Conservation (phyloP, 2,113 vertebrate genomes). For the Daphoenositta chrysoptera region DNA sequence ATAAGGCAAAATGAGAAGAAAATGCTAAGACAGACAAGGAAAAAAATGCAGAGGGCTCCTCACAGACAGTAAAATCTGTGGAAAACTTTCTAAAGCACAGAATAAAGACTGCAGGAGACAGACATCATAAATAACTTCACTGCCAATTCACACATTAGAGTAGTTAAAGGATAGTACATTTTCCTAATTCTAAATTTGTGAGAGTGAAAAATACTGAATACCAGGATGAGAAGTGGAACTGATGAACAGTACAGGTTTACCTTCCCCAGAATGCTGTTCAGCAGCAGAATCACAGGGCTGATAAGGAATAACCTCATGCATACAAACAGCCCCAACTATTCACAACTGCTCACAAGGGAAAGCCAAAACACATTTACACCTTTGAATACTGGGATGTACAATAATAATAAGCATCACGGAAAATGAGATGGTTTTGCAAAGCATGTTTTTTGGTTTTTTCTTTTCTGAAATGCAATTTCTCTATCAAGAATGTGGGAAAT, state of each 20-base stretch:
- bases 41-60: neutral
- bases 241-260: neutral
- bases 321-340: neutral
- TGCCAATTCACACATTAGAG: neutral
- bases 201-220: neutral
- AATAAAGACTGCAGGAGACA: neutral
- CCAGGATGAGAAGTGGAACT: neutral
- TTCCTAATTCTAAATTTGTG: neutral
- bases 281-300: neutral
- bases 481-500: neutral
- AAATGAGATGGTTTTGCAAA: neutral
- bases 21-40: neutral
- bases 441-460: neutral
- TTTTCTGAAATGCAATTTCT: neutral
- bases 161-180: neutral
- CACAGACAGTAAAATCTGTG: neutral
- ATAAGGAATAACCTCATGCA: neutral
- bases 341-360: neutral
- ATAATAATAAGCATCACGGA: neutral
- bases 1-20: neutral
- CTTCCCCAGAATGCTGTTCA: neutral
- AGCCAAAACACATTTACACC: neutral
- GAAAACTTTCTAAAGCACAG: neutral
- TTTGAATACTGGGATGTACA: neutral
- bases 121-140: neutral